A percentile compares a stretch with the other conserved stretches of the same genome.
phyloP scores from a whole-genome alignment of 2,888 invertebrate species.

The Hoplodrina ambigua region DNA sequence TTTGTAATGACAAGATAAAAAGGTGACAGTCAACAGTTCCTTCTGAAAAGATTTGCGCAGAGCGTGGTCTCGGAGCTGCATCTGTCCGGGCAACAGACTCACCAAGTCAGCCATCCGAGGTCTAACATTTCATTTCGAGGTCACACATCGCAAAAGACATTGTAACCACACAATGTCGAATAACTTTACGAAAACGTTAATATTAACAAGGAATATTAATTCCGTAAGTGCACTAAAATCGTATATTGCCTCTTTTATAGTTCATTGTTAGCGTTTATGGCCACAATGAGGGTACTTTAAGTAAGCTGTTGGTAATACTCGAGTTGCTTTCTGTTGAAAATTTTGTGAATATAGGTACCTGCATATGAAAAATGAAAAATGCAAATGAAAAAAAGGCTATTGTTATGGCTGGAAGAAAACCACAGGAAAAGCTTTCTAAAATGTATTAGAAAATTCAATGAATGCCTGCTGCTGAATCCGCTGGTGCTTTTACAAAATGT shows the following conservation, averaged over 20 bases:
- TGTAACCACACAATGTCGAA: constrained; percentile 32
- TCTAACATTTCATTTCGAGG: no score
- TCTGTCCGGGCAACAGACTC: background rate
- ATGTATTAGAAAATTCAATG: background rate
- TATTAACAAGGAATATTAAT: constrained; percentile 58
- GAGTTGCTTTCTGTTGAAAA: constrained; percentile 45
- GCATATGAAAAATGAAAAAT: no score
- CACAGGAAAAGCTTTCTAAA: constrained; percentile 25
- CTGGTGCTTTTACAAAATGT: background rate
- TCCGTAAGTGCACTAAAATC: constrained; percentile 52
- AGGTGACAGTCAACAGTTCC: background rate
- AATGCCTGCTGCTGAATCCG: background rate
- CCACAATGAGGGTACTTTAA: constrained; percentile 56
- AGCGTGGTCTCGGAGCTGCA: background rate
- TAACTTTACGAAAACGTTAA: constrained; percentile 47
- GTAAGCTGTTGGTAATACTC: constrained; percentile 51
- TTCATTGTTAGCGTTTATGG: constrained; percentile 50
- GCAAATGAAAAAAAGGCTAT: no score
- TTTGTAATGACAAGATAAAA: no score
- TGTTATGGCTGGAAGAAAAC: constrained; percentile 26
- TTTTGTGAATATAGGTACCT: constrained; percentile 36
- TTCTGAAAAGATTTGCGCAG: background rate
- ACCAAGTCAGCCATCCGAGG: background rate
- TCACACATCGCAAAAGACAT: constrained; percentile 9
- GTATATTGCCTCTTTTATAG: constrained; percentile 58